A percentile compares a stretch with the other conserved stretches of the same genome.
Conservation (phyloP, 1,140 invertebrate genomes). For the Bombus difficillimus region DNA sequence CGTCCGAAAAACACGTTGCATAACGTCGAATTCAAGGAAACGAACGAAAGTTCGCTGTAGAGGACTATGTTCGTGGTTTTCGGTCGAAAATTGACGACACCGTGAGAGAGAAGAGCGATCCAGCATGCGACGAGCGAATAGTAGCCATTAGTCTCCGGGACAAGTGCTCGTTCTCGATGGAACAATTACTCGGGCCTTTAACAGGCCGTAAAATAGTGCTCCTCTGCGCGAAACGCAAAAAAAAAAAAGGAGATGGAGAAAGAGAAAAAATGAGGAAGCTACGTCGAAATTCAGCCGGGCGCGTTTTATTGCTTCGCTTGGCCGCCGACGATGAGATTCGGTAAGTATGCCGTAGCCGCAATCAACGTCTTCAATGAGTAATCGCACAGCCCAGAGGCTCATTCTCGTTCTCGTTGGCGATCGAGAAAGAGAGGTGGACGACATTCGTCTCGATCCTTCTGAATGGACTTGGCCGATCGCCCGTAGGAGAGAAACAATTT, state of each 20-base stretch:
- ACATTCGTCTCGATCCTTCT: constrained; percentile 43
- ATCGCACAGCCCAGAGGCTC: constrained; percentile 50
- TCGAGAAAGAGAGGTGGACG: constrained; percentile 33
- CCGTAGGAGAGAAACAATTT: constrained; percentile 39
- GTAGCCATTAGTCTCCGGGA: background rate
- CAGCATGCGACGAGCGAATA: background rate
- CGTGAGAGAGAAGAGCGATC: background rate
- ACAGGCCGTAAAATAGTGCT: background rate
- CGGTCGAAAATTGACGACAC: background rate
- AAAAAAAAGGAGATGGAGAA: background rate
- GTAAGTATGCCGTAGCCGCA: constrained; percentile 55
- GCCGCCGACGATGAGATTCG: constrained; percentile 8
- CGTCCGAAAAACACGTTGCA: background rate
- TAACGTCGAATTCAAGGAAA: background rate
- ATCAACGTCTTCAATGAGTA: constrained; percentile 65
- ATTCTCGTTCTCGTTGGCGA: constrained; percentile 39
- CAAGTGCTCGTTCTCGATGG: background rate
- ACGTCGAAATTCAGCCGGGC: constrained; percentile 35
- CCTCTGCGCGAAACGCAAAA: background rate
- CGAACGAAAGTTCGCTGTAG: background rate
- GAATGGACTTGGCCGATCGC: background rate
- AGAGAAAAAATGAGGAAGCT: background rate
- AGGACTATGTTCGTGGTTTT: background rate
- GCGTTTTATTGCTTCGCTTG: constrained; percentile 8
- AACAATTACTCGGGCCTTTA: background rate